A percentile compares a stretch with the other conserved stretches of the same genome.
These are phyloP conservation scores for Drosophila triauraria DNA, from an alignment of 1,140 invertebrate species.

Conservation along the genomic window DNA sequence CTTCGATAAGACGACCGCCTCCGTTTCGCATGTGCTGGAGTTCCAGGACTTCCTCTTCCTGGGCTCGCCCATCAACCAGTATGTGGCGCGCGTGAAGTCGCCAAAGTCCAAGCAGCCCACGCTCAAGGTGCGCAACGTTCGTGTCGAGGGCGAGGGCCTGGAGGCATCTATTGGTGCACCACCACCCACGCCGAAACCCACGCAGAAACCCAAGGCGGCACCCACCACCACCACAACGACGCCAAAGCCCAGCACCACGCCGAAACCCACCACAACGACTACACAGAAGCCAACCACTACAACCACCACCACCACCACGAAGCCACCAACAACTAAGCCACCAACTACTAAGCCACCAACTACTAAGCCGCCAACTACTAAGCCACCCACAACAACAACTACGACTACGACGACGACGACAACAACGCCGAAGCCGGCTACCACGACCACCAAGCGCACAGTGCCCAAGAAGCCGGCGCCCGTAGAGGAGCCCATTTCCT, in stretches of 20 bases:
- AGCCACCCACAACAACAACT: slow-evolving; percentile 54
- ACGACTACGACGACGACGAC: slow-evolving; percentile 55
- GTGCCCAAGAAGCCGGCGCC: slow-evolving; percentile 85
- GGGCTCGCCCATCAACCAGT: slow-evolving; percentile 90
- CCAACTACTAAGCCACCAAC: slow-evolving; percentile 81
- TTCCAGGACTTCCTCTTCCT: slow-evolving; percentile 86
- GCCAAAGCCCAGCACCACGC: slow-evolving; percentile 27
- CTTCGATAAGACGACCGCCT: slow-evolving; percentile 84
- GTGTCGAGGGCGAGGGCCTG: slow-evolving; percentile 72
- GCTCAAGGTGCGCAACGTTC: slow-evolving; percentile 78
- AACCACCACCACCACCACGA: slow-evolving; percentile 39
- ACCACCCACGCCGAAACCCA: slow-evolving; percentile 52
- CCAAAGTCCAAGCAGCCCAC: slow-evolving; percentile 85
- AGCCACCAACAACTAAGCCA: slow-evolving; percentile 63
- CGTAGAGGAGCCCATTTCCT: slow-evolving; percentile 86
- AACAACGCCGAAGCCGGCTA: slow-evolving; percentile 58
- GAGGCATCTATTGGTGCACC: slow-evolving; percentile 68
- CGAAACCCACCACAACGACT: slow-evolving; percentile 38
- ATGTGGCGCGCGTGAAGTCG: slow-evolving; percentile 87
- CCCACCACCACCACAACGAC: slow-evolving; percentile 31
- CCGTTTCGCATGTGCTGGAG: slow-evolving; percentile 88
- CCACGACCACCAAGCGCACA: slow-evolving; percentile 64
- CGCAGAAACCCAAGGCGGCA: slow-evolving; percentile 49
- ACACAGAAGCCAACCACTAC: slow-evolving; percentile 40
- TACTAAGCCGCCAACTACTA: slow-evolving; percentile 48